A percentile compares a stretch with the other conserved stretches of the same genome.
These are phyloP conservation scores for Crax fasciolata DNA, from an alignment of 2,797 vertebrate genomes.

Conservation along the genomic window DNA sequence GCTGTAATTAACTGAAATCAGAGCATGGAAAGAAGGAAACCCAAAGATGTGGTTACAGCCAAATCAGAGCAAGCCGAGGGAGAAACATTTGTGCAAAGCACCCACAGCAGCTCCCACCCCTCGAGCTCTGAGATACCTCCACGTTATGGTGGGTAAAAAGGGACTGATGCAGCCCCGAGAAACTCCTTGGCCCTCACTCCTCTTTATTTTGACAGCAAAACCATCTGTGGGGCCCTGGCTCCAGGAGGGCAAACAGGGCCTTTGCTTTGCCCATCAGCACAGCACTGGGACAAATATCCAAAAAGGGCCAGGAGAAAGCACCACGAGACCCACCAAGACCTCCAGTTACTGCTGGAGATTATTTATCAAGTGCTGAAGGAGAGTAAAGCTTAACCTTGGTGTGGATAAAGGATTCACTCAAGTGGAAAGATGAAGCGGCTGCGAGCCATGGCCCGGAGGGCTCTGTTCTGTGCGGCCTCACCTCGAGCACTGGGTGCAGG, in stretches of 20 bases:
- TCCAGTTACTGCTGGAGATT: background rate
- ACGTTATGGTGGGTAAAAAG: background rate
- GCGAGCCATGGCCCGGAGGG: background rate
- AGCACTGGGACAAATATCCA: background rate
- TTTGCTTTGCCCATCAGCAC: background rate
- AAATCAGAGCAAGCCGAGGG: background rate
- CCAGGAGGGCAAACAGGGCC: background rate
- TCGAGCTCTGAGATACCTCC: background rate
- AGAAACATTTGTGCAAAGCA: background rate
- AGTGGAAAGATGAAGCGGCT: background rate
- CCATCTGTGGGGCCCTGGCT: background rate
- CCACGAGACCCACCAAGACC: background rate
- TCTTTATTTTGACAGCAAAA: background rate
- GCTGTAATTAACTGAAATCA: background rate
- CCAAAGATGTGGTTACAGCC: too few relatives aligned
- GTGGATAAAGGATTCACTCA: background rate
- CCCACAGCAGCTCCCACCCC: background rate
- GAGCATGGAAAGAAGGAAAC: background rate
- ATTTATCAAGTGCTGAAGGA: background rate
- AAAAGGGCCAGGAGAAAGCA: background rate
- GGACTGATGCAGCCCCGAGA: accelerated
- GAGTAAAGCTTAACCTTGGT: background rate
- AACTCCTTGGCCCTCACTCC: background rate
- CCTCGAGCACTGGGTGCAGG: too few relatives aligned
- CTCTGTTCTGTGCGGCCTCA: background rate